Evolutionary conservation across 2,888 invertebrate genomes (phyloP).

Genomic region (Pachydiplax longipennis): DNA sequence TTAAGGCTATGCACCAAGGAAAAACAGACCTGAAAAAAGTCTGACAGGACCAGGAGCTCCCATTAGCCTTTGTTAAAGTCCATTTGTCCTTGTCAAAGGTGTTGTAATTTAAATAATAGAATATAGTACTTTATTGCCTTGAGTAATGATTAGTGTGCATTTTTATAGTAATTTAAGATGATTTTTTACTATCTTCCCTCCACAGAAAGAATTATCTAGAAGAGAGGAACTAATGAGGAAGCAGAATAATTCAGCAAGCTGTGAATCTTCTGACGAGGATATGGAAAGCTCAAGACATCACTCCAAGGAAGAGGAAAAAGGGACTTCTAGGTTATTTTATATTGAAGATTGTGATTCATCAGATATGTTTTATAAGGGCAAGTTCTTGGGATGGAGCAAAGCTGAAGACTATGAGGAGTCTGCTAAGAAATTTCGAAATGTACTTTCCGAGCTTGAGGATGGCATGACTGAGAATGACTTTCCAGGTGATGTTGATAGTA

Average conservation of each 20-base stretch:
- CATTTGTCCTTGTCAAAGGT: too few species aligned
- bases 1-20: too few species aligned
- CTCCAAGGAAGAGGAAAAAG: not conserved
- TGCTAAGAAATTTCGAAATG: not conserved
- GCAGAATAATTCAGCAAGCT: not conserved
- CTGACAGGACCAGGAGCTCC: too few species aligned
- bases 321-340: not conserved
- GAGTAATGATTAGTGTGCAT: not conserved
- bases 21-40: too few species aligned
- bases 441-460: not conserved
- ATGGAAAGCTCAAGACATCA: not conserved
- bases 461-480: not conserved
- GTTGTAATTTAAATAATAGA: too few species aligned
- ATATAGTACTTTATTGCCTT: too few species aligned
- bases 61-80: too few species aligned
- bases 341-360: not conserved
- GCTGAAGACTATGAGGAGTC: not conserved
- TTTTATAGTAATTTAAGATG: not conserved
- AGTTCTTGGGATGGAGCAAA: not conserved
- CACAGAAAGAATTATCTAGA: not conserved
- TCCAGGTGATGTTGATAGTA: not conserved
- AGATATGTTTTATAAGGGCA: slow-evolving; percentile 9
- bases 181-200: not conserved
- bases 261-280: not conserved
- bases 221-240: not conserved